Evolutionary conservation across 1,140 invertebrate genomes (phyloP).

Genomic region (Planococcus citri): DNA sequence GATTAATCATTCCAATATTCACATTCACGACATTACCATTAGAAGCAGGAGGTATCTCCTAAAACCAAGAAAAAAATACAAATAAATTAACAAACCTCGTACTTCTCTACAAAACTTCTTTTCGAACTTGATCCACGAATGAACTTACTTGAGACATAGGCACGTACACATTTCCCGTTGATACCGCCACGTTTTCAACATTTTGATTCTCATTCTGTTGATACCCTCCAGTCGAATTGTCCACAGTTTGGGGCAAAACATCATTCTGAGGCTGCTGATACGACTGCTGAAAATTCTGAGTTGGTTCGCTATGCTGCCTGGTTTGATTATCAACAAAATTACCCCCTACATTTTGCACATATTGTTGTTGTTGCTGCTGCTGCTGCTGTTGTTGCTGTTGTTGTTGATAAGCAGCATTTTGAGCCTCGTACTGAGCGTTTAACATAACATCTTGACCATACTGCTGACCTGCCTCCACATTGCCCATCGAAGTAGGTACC

Average conservation of each 20-base stretch:
- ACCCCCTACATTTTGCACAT: neutral
- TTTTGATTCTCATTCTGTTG: neutral
- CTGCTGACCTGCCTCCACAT: neutral
- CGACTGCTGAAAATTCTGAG: neutral
- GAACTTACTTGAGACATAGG: neutral
- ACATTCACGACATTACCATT: neutral
- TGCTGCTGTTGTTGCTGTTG: neutral
- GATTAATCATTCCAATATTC: neutral
- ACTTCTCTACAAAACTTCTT: no score
- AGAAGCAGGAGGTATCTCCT: neutral
- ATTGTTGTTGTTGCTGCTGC: neutral
- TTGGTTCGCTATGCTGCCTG: neutral
- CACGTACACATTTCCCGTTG: neutral
- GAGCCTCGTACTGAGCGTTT: neutral
- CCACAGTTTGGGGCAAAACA: neutral
- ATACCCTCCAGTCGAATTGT: neutral
- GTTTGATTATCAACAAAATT: neutral
- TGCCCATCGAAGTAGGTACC: neutral
- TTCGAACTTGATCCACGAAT: no score
- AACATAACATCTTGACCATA: neutral
- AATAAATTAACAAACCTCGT: no score
- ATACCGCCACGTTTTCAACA: neutral
- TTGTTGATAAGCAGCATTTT: neutral
- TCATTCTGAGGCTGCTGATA: neutral
- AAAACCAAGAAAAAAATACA: no score